phyloP scores from a whole-genome alignment of 2,888 invertebrate genomes.

The Dexiosoma caninum region DNA sequence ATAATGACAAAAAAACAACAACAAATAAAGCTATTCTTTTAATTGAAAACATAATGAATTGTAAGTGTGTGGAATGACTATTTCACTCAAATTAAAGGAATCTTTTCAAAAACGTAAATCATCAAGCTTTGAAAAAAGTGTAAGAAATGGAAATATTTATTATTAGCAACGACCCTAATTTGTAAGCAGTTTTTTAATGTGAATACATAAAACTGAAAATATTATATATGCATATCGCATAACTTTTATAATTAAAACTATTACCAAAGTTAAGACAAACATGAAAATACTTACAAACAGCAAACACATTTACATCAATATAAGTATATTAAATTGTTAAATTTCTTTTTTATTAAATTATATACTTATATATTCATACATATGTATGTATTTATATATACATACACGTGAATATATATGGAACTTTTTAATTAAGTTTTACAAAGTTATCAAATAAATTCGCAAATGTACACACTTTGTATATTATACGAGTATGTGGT shows the following conservation, averaged over 20 bases:
- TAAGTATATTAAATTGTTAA: no score
- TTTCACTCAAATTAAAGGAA: neutral
- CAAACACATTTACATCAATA: slow-evolving; percentile 7
- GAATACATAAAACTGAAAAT: no score
- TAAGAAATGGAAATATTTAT: no score
- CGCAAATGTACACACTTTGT: no score
- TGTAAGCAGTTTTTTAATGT: no score
- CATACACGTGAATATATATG: no score
- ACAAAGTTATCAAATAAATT: neutral
- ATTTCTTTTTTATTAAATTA: slow-evolving; percentile 32
- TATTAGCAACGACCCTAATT: neutral
- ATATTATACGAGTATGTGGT: no score
- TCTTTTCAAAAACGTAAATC: neutral
- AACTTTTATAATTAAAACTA: slow-evolving; percentile 32
- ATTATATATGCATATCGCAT: no score
- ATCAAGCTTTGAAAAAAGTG: no score
- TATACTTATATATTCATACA: neutral
- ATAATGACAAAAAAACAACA: no score
- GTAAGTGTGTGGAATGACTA: neutral
- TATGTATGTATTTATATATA: neutral
- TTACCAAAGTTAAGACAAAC: slow-evolving; percentile 41
- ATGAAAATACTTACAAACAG: neutral
- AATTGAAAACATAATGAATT: neutral
- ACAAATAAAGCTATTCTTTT: neutral
- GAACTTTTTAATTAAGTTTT: slow-evolving; percentile 23